Conservation (phyloP, 2,888 invertebrate species). For the Chalcosyrphus nemorum region DNA sequence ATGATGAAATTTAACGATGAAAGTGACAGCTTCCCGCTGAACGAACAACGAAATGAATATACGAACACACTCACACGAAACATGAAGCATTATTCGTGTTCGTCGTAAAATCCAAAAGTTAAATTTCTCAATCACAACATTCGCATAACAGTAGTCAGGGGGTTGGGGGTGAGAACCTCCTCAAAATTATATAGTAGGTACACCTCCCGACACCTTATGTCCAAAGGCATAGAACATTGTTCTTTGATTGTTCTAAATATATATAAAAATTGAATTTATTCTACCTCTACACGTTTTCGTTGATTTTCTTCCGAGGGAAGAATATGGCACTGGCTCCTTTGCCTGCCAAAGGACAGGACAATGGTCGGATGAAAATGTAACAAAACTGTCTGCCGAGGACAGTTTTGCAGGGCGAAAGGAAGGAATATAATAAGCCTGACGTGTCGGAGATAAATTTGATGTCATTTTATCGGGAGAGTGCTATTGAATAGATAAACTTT, state of each 20-base stretch:
- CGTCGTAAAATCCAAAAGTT: conserved; percentile 59
- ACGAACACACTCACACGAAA: not conserved
- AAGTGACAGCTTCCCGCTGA: conserved; percentile 45
- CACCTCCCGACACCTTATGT: conserved; percentile 18
- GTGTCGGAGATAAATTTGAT: conserved; percentile 71
- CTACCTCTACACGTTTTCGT: conserved; percentile 41
- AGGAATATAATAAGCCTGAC: conserved; percentile 64
- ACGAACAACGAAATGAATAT: not conserved
- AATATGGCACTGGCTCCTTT: conserved; percentile 5
- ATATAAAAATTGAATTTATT: conserved; percentile 63
- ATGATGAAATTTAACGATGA: conserved; percentile 26
- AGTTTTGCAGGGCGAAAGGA: not conserved
- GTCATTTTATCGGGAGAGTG: conserved; percentile 68
- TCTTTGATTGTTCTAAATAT: conserved; percentile 63
- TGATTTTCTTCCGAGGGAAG: conserved; percentile 11
- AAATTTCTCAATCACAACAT: conserved; percentile 62
- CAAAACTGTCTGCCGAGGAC: conserved; percentile 1
- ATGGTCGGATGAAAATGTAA: conserved; percentile 3
- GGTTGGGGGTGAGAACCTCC: not conserved
- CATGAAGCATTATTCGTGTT: conserved; percentile 17
- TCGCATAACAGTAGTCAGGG: conserved; percentile 13
- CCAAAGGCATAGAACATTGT: conserved; percentile 55
- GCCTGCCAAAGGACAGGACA: conserved; percentile 8
- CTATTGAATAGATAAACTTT: conserved; percentile 70
- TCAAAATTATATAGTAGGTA: not conserved